Evolutionary conservation across 2,113 vertebrate genomes (phyloP), one percentile per base, ranked within the genome.

Genomic region (Struthidea cinerea): DNA sequence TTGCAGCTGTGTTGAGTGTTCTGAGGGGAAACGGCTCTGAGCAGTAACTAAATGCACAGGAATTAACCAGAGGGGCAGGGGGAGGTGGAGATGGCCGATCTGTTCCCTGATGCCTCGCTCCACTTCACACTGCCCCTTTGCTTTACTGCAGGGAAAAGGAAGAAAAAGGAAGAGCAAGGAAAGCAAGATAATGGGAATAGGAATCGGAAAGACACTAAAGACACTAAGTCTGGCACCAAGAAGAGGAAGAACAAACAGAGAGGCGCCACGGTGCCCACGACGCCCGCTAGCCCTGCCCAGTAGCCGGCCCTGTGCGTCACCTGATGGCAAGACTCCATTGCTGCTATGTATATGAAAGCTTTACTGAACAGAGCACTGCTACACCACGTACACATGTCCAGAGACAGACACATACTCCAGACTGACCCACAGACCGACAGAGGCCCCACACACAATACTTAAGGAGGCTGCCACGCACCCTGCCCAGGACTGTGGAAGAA

Each of bases 201-300:
- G 60, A 95, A 95, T 96, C 94, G 96, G 75, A 98, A 98, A 86
- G 98, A 98, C 89, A 97, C 97, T 97, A 97, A 98, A 96, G 97
- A 98, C 88, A 77, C 92, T 1, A 97, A 97, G 55, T 33, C 97
- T n/a, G 95, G 98, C 49, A 94, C 97, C 87, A 98, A 96, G 96
- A 98, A 97, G 85, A 98, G 96, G 95, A 99, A 98, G 97, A 97
- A 97, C 37, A 98, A 97, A 81, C 98, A 98, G 90, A 96, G 97
- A 91, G 98, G 97, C 65, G 98, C 98, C 13, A 92, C 55, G 16
- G 89, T 94, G 47, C 97, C 98, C 0, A 39, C 78, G 24, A 96
- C 98, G 12, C 95, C 98, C 20, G 75, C 97, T 7, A 98, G 98
- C 95, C 97, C 98, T 73, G 91, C 98, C 96, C 98, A 98, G 96